These are phyloP conservation scores for Podarcis lilfordi DNA, from an alignment of 2,797 vertebrate genomes.

Conservation along the genomic window DNA sequence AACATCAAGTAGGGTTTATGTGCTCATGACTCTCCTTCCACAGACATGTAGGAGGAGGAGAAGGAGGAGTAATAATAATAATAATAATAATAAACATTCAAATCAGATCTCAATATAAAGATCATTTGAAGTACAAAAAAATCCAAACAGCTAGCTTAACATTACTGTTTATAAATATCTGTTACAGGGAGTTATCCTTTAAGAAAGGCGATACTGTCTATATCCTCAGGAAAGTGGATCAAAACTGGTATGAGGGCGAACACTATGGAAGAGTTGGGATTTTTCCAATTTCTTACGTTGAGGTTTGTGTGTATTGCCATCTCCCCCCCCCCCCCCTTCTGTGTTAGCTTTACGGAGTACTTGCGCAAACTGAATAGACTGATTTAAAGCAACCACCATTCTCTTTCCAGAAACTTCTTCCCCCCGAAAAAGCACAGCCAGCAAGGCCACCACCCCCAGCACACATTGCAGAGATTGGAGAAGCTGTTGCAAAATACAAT, in stretches of 20 bases:
- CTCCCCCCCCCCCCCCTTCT: neutral
- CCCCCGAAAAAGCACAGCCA: constrained; percentile 91
- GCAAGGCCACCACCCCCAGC: constrained; percentile 94
- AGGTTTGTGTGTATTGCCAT: constrained; percentile 78
- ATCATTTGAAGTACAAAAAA: constrained; percentile 18
- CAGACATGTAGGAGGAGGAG: neutral
- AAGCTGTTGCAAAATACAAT: constrained; percentile 94
- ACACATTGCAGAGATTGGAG: constrained; percentile 92
- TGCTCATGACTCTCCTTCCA: neutral
- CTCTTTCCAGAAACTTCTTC: constrained; percentile 85
- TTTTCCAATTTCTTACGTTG: constrained; percentile 96
- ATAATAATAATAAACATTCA: constrained; percentile 4
- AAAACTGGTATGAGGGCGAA: constrained; percentile 98
- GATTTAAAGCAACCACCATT: neutral
- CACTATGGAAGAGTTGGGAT: constrained; percentile 92
- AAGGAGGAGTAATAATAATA: no score
- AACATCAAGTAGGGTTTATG: neutral
- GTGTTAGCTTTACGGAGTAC: constrained; percentile 15
- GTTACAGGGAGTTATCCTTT: constrained; percentile 95
- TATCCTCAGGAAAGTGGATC: constrained; percentile 98
- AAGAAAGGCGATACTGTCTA: constrained; percentile 96
- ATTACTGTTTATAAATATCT: constrained; percentile 63
- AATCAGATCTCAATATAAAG: neutral
- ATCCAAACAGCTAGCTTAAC: constrained; percentile 39
- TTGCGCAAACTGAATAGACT: neutral